phyloP scores from a whole-genome alignment of 1,140 invertebrate genomes.

The Halesus radiatus region DNA sequence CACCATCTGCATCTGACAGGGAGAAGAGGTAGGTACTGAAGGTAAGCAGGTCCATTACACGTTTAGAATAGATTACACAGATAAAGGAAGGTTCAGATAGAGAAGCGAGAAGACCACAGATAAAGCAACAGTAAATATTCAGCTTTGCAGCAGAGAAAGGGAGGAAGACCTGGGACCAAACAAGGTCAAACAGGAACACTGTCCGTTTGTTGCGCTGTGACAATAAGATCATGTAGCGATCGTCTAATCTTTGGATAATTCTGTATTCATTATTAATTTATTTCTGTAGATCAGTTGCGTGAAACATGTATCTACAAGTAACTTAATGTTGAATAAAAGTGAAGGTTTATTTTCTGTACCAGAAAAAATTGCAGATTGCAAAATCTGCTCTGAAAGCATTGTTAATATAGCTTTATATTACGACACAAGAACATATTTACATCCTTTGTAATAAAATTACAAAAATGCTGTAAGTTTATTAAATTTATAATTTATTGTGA shows the following conservation, averaged over 20 bases:
- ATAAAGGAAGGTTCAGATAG: slow-evolving; percentile 14
- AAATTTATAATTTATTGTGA: slow-evolving; percentile 5
- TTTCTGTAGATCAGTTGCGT: too few relatives aligned
- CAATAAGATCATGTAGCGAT: neutral
- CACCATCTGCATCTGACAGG: slow-evolving; percentile 11
- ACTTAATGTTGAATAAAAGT: too few relatives aligned
- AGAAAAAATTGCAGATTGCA: too few relatives aligned
- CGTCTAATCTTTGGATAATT: too few relatives aligned
- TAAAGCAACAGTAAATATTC: slow-evolving; percentile 30
- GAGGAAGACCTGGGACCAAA: neutral
- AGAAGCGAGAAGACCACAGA: slow-evolving; percentile 30
- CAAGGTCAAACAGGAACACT: neutral
- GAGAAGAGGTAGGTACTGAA: neutral
- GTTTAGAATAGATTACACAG: slow-evolving; percentile 2
- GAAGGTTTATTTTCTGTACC: too few relatives aligned
- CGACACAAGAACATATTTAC: too few relatives aligned
- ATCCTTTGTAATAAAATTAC: too few relatives aligned
- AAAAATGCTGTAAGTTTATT: too few relatives aligned
- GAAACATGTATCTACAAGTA: too few relatives aligned
- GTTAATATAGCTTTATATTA: too few relatives aligned
- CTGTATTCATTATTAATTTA: too few relatives aligned
- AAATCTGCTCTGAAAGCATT: too few relatives aligned
- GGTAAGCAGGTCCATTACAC: neutral
- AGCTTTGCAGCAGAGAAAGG: neutral
- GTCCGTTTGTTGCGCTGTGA: slow-evolving; percentile 7